Percentiles rank a stretch among this genome's conserved stretches.
Conservation (phyloP, 2,113 vertebrate species). For the Pyxicephalus adspersus region DNA sequence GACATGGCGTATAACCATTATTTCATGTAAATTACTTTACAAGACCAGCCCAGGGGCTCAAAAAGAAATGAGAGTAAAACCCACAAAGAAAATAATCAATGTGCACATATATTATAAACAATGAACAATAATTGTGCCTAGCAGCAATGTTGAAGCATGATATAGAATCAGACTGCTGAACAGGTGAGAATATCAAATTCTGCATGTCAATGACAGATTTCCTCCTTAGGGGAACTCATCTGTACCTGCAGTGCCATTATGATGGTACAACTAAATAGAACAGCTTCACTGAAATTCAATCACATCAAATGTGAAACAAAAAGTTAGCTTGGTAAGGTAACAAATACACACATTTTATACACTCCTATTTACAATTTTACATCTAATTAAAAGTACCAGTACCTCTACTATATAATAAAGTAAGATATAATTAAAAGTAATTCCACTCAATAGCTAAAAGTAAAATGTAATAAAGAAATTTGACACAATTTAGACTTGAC, state of each 20-base stretch:
- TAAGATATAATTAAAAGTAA: too few species aligned
- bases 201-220: background rate
- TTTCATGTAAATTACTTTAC: background rate
- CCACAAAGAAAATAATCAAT: background rate
- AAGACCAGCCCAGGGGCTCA: background rate
- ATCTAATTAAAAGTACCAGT: too few species aligned
- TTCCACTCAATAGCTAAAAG: too few species aligned
- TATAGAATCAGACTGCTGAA: slow-evolving; percentile 12
- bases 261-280: background rate
- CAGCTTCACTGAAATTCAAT: background rate
- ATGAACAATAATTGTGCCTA: background rate
- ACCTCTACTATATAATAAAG: too few species aligned
- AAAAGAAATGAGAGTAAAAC: background rate
- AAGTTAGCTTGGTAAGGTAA: background rate
- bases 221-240: background rate
- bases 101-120: background rate
- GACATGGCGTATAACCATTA: background rate
- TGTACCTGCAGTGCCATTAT: background rate
- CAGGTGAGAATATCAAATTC: slow-evolving; percentile 16
- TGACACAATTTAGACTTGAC: too few species aligned
- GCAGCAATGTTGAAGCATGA: background rate
- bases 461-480: too few species aligned
- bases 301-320: background rate
- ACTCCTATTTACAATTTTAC: too few species aligned
- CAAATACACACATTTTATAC: background rate